Evolutionary conservation across 2,888 invertebrate genomes (phyloP).

Genomic region (Nomada flava): DNA sequence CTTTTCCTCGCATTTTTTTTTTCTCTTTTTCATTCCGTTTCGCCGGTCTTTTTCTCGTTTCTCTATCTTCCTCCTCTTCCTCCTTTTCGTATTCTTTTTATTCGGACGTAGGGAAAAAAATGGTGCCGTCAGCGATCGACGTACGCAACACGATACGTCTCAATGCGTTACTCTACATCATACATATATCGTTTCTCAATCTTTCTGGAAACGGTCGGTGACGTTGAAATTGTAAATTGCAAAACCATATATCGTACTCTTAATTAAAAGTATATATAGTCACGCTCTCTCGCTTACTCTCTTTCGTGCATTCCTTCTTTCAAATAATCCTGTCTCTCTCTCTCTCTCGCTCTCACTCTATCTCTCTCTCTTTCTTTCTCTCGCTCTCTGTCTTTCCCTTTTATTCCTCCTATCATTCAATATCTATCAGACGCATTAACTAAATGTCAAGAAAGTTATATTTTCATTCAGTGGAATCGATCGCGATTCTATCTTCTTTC

Average conservation of each 20-base stretch:
- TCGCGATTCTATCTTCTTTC: not conserved
- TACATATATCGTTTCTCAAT: slow-evolving; percentile 21
- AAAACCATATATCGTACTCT: slow-evolving; percentile 53
- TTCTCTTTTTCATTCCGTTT: not conserved
- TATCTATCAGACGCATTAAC: slow-evolving; percentile 57
- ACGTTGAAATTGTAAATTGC: slow-evolving; percentile 41
- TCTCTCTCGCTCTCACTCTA: not conserved
- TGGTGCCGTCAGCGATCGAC: slow-evolving; percentile 48
- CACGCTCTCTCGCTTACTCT: not conserved
- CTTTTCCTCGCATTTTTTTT: too few relatives aligned
- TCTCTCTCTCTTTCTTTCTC: not conserved
- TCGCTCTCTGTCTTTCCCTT: not conserved
- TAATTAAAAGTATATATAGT: slow-evolving; percentile 59
- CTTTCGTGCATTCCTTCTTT: not conserved
- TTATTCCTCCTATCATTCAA: not conserved
- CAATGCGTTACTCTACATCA: slow-evolving; percentile 11
- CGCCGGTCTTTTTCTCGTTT: not conserved
- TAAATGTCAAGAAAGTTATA: slow-evolving; percentile 55
- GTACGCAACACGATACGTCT: slow-evolving; percentile 20
- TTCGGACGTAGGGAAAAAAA: slow-evolving; percentile 13
- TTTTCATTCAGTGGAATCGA: slow-evolving; percentile 39
- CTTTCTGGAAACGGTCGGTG: slow-evolving; percentile 42
- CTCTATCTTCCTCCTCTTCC: not conserved
- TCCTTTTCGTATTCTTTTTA: not conserved
- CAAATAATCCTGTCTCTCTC: not conserved